These are phyloP conservation scores for Okamejei kenojei DNA, from an alignment of 2,797 vertebrate species.

Conservation along the genomic window DNA sequence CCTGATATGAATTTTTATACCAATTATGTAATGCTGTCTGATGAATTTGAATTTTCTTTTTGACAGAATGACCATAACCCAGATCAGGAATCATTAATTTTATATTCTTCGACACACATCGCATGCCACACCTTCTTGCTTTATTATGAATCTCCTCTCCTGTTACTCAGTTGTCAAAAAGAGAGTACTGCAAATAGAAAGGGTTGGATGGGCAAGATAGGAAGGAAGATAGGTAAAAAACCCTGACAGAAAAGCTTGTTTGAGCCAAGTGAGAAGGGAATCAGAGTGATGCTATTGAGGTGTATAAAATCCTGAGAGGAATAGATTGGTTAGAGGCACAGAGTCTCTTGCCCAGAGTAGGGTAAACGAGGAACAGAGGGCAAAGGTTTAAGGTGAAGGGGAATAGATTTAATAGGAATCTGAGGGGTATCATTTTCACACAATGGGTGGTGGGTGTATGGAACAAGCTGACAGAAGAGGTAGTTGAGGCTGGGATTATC, in stretches of 20 bases:
- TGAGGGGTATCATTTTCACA: no score
- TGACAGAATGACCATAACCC: background rate
- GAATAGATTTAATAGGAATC: no score
- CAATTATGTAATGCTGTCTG: background rate
- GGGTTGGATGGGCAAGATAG: background rate
- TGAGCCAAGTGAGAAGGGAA: background rate
- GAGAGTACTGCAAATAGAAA: no score
- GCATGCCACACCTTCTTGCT: background rate
- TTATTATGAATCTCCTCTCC: background rate
- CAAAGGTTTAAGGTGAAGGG: no score
- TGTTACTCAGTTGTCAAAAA: background rate
- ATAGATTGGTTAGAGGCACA: no score
- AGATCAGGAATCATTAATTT: background rate
- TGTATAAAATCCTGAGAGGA: no score
- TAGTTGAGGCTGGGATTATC: no score
- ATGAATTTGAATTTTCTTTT: background rate
- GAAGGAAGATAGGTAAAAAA: background rate
- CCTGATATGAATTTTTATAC: background rate
- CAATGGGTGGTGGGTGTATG: no score
- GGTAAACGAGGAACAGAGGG: no score
- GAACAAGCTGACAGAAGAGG: no score
- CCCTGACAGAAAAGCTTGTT: background rate
- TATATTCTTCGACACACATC: no score
- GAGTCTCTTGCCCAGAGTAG: no score
- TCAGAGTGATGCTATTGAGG: background rate